Evolutionary conservation across 2,888 invertebrate genomes (phyloP), one percentile per base, ranked within the genome.

Genomic region (Teleiodes luculella): DNA sequence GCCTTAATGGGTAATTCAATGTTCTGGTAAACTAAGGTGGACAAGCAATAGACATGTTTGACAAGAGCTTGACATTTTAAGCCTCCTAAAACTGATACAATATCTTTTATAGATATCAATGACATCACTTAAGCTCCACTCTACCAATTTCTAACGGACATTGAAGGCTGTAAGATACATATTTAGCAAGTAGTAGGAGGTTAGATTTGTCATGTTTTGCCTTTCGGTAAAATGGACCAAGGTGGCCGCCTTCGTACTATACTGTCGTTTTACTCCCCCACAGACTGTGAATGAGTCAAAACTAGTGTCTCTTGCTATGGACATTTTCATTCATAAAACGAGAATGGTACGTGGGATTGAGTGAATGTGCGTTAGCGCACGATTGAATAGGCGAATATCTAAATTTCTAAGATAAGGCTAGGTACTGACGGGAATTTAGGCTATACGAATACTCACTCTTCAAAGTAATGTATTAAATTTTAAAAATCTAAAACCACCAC

Each of bases 241-340:
- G 43, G 43, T 43, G 20, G 43, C 43, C 43, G 43, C 43, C 43
- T 24, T n/a, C 43, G 20, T 28, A 10, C 24, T 11, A 43, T 43
- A 43, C n/a, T 43, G 43, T 43, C 39, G 39, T 24, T 16, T 37
- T 14, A 43, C 43, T 28, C 49, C 49, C 36, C 49, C 49, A 18
- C 49, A 30, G 46, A 30, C n/a, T 20, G 36, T 36, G 49, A 36
- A 37, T 49, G 49, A 49, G 36, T 49, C 49, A 49, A 49, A 49
- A 49, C 49, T 49, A 49, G 49, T n/a, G 24, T 20, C 48, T 20
- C 31, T 46, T 2, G 11, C 14, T 48, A 13, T 49, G 49, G 49
- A 49, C 49, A 49, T 24, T 49, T 49, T 49, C 49, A 49, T 49
- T 49, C 49, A 49, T 49, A 20, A 49, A 18, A 20, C 35, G 43